Evolutionary conservation across 2,113 vertebrate genomes (phyloP).

Genomic region (Pelvicachromis taeniatus): DNA sequence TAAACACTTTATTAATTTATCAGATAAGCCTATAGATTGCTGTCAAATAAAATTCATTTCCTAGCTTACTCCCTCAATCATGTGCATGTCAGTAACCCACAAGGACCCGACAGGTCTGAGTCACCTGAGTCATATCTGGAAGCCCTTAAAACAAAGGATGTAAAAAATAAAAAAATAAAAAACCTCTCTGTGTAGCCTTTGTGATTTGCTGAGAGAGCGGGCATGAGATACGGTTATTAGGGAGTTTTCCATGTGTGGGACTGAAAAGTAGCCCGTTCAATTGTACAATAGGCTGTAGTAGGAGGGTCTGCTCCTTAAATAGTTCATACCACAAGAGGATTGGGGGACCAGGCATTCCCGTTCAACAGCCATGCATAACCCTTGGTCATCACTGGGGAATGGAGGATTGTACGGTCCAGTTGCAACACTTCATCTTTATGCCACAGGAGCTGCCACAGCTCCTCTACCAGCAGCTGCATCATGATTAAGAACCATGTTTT

Average conservation of each 20-base stretch:
- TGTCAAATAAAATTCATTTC: neutral
- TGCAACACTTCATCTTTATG: neutral
- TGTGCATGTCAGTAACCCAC: neutral
- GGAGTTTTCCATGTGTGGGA: neutral
- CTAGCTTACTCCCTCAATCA: neutral
- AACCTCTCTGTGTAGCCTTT: neutral
- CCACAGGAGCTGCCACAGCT: neutral
- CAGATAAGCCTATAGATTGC: neutral
- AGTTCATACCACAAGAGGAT: neutral
- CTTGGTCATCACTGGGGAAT: neutral
- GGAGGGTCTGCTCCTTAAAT: neutral
- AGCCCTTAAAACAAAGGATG: neutral
- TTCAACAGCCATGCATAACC: neutral
- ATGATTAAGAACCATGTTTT: neutral
- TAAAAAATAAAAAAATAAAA: accelerated
- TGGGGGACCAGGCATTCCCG: neutral
- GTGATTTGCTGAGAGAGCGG: neutral
- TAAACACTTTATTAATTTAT: neutral
- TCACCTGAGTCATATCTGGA: neutral
- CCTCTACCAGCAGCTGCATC: neutral
- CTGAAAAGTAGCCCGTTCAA: neutral
- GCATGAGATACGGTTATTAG: neutral
- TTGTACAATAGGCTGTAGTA: neutral
- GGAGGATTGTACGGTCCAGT: neutral
- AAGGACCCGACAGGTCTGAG: neutral